Conservation (phyloP, 2,888 invertebrate genomes). For the Drosophila aldrichi region DNA sequence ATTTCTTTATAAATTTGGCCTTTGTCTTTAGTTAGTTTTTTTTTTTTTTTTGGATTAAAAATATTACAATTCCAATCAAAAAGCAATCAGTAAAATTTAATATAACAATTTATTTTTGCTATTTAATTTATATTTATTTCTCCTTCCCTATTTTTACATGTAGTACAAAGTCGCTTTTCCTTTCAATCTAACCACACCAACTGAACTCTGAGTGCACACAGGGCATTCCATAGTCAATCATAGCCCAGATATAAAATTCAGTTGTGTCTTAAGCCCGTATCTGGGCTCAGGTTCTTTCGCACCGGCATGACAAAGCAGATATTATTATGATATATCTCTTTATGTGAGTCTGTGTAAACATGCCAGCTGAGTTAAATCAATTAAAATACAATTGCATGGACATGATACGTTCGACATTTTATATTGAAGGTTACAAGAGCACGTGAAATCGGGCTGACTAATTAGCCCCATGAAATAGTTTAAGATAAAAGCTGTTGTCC, state of each 20-base stretch:
- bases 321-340: constrained; percentile 15
- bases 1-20: too few relatives aligned
- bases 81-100: too few relatives aligned
- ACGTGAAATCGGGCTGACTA: constrained; percentile 26
- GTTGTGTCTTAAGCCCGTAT: constrained; percentile 1
- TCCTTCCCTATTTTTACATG: too few relatives aligned
- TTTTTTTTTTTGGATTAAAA: too few relatives aligned
- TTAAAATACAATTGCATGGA: constrained; percentile 32
- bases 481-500: constrained; percentile 9
- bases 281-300: constrained; percentile 32
- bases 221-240: not conserved
- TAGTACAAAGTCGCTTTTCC: too few relatives aligned
- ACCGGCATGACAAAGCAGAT: constrained; percentile 48
- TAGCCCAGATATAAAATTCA: not conserved
- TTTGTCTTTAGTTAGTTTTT: too few relatives aligned
- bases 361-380: constrained; percentile 28
- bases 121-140: too few relatives aligned
- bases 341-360: constrained; percentile 18
- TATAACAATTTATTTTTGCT: too few relatives aligned
- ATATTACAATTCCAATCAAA: too few relatives aligned
- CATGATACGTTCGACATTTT: constrained; percentile 23
- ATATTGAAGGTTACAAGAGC: constrained; percentile 28
- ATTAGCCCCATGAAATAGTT: constrained; percentile 14
- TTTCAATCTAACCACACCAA: too few relatives aligned
- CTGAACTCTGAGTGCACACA: not conserved